Evolutionary conservation across 2,888 invertebrate species (phyloP).

Genomic region (Calliphora vomitoria): DNA sequence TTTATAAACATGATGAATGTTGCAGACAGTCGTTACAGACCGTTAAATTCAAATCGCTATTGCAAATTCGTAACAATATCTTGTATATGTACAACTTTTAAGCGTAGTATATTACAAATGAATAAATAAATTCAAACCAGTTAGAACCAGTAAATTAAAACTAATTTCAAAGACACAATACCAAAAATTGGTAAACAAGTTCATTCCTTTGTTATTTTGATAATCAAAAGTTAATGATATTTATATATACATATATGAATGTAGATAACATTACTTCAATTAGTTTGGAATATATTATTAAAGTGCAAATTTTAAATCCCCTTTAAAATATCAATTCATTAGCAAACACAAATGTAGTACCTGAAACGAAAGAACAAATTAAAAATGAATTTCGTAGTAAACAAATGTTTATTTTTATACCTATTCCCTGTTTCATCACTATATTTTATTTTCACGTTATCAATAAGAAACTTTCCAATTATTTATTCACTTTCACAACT

Average conservation of each 20-base stretch:
- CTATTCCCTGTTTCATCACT: not conserved
- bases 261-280: not conserved
- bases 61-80: too few species aligned
- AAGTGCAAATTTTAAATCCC: not conserved
- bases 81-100: too few species aligned
- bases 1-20: too few species aligned
- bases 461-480: slow-evolving; percentile 18
- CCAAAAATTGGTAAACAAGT: not conserved
- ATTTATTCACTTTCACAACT: not conserved
- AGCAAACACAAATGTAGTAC: not conserved
- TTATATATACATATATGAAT: not conserved
- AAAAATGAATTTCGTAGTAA: not conserved
- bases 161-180: not conserved
- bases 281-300: not conserved
- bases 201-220: not conserved
- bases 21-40: too few species aligned
- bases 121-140: not conserved
- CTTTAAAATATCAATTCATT: not conserved
- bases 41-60: too few species aligned
- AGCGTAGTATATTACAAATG: too few species aligned
- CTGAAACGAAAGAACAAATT: not conserved
- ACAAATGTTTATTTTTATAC: not conserved
- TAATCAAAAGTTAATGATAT: not conserved
- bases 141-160: not conserved
- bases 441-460: not conserved